Evolutionary conservation across 2,797 vertebrate genomes (phyloP), one percentile per base, ranked within the genome.

Genomic region (Sparidentex hasta): DNA sequence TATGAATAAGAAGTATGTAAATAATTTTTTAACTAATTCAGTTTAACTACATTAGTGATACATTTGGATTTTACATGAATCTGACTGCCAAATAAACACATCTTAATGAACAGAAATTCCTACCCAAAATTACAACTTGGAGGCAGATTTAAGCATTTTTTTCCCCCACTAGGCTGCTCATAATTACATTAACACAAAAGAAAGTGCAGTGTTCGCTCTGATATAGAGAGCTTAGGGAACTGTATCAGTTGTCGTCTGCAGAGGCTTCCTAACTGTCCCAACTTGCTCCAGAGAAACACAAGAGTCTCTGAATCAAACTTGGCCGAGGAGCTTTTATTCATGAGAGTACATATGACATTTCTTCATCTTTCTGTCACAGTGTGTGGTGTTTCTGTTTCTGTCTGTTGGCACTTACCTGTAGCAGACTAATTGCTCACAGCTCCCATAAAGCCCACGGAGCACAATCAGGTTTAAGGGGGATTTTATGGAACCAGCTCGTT

Each of bases 351-450:
- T 41, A 21, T 2, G 33, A 21, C 71, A 58, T 68, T 20, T 56
- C 41, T 79, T 16, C 4, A 23, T 3, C 18, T 64, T 44, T 52
- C 50, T 1, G 14, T 55, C 70, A 23, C 59, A 17, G 44, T 51
- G 65, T 80, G 81, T 65, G 69, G 56, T 25, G 55, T 78, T 67
- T 66, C 33, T 72, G 12, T 55, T 78, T 70, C 41, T 56, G 50
- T 74, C 51, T 80, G 38, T 61, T 65, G 50, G 69, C 78, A 65
- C 20, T 72, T 82, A 86, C 81, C 77, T 86, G 84, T n/a, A 23
- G 78, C 47, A 43, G 46, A 76, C 86, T 92, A 90, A 94, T 90
- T 91, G 87, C 85, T 78, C 47, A 33, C 83, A 88, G 84, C 74
- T 65, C 71, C 84, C 75, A 66, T 83, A 82, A 88, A 90, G 72